Base-by-base conservation (phyloP, 2,113 vertebrate genomes). In the Ammodytes dubius region DNA sequence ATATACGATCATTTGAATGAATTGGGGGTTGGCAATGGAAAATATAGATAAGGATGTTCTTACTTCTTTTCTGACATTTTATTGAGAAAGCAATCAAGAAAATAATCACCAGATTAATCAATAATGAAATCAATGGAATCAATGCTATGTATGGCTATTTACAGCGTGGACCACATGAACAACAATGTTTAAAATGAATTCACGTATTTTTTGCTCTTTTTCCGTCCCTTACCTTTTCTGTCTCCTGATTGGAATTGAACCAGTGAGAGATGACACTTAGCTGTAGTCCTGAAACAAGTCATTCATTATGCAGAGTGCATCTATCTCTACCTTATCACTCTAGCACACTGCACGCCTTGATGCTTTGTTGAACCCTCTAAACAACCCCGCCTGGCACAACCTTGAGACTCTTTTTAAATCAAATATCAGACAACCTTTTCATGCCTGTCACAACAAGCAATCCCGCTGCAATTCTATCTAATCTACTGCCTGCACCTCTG, bases 341-440 rank as follows among this genome's bases (percentile, higher is more conserved):
- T 1, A 70, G 73, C 56, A 1, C 74, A 68, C 63, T 39, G 43
- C 74, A 79, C 27, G 42, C 58, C 65, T 77, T 70, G 46, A 77
- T 78, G 84, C 64, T 79, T 84, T 86, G 80, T 77, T 58, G 59
- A 81, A 57, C 72, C 27, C 76, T 49, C 70, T 77, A 84, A 87
- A 90, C 79, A 80, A 82, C 69, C 27, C 70, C 58, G 54, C 61
- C 67, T 13, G 45, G 54, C 74, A 47, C 84, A 87, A 87, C 78
- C 84, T 87, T 79, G 74, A 89, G 81, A 74, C 70, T 77, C 65
- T 84, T 84, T 84, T 85, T 57, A 82, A 67, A 68, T 81, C 71
- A 83, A 88, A 86, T 81, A 81, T 79, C 68, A 60, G 46, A 60
- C 52, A 67, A 47, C 73, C 71, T 81, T 27, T 85, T 82, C 67